Percentiles rank a stretch among this genome's conserved stretches.
Conservation (phyloP, 2,797 vertebrate genomes). For the Potorous gilbertii region DNA sequence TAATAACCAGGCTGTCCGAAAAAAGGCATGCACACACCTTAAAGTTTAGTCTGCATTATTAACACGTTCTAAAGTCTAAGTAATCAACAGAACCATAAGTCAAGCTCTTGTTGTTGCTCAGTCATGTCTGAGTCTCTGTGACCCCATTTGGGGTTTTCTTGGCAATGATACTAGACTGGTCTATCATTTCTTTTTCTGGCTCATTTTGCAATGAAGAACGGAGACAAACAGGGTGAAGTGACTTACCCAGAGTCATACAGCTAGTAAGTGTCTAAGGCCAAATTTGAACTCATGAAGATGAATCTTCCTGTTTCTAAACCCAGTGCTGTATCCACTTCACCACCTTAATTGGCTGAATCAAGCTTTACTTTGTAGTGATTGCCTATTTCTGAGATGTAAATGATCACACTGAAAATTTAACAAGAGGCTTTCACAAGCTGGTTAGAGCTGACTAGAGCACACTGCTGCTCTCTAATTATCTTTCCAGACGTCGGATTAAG, state of each 20-base stretch:
- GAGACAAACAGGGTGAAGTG: not conserved
- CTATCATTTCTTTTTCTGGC: not conserved
- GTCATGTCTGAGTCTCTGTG: not conserved
- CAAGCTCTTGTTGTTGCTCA: not conserved
- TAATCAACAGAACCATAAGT: not conserved
- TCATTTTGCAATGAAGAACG: not conserved
- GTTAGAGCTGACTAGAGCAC: not conserved
- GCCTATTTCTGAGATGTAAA: not conserved
- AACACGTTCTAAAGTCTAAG: not conserved
- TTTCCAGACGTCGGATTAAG: slow-evolving; percentile 74
- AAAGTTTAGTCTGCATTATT: not conserved
- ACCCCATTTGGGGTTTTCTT: not conserved
- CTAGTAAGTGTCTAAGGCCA: too few relatives aligned
- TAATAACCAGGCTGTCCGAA: not conserved
- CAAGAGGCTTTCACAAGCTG: not conserved
- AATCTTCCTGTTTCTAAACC: too few relatives aligned
- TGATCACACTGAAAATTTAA: not conserved
- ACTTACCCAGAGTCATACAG: too few relatives aligned
- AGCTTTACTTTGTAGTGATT: not conserved
- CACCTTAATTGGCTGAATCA: not conserved
- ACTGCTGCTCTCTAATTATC: slow-evolving; percentile 28
- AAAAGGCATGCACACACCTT: not conserved
- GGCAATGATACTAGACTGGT: not conserved
- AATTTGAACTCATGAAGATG: too few relatives aligned
- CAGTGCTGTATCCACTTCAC: too few relatives aligned